These are phyloP conservation scores for Hephaestus fuliginosus DNA, from an alignment of 2,797 vertebrate species.

Conservation along the genomic window DNA sequence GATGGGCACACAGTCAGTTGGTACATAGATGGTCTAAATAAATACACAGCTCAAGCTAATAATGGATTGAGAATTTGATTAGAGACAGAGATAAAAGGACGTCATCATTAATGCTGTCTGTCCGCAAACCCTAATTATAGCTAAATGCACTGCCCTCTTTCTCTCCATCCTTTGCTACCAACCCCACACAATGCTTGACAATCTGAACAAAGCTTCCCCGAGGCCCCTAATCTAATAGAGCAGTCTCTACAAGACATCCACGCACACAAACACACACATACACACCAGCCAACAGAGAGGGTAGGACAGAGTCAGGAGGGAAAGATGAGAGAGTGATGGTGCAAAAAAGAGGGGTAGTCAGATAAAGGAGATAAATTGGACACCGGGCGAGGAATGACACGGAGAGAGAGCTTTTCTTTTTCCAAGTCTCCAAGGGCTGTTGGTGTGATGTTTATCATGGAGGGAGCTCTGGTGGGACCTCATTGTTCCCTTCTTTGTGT, in stretches of 20 bases:
- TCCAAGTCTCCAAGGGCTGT: conserved; percentile 47
- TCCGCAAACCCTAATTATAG: conserved; percentile 61
- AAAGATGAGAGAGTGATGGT: conserved; percentile 52
- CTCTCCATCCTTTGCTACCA: conserved; percentile 42
- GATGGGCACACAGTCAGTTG: conserved; percentile 14
- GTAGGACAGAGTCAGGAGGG: conserved; percentile 48
- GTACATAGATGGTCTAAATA: conserved; percentile 40
- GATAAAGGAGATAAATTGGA: conserved; percentile 72
- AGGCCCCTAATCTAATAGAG: conserved; percentile 77
- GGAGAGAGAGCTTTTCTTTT: conserved; percentile 49
- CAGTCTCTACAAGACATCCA: conserved; percentile 53
- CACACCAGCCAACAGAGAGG: conserved; percentile 41
- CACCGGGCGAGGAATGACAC: conserved; percentile 49
- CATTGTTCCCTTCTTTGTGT: conserved; percentile 58
- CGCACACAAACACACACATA: conserved; percentile 45
- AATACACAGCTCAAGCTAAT: conserved; percentile 42
- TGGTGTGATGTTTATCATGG: conserved; percentile 52
- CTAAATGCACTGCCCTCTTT: conserved; percentile 44
- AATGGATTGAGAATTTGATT: conserved; percentile 61
- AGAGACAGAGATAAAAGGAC: conserved; percentile 49
- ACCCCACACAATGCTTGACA: conserved; percentile 64
- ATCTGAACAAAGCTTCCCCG: conserved; percentile 71
- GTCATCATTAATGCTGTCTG: conserved; percentile 55
- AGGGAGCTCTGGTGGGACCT: conserved; percentile 59
- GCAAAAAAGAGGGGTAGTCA: conserved; percentile 50